Evolutionary conservation across 2,888 invertebrate genomes (phyloP), one percentile per base, ranked within the genome.

Genomic region (Spodoptera littoralis): DNA sequence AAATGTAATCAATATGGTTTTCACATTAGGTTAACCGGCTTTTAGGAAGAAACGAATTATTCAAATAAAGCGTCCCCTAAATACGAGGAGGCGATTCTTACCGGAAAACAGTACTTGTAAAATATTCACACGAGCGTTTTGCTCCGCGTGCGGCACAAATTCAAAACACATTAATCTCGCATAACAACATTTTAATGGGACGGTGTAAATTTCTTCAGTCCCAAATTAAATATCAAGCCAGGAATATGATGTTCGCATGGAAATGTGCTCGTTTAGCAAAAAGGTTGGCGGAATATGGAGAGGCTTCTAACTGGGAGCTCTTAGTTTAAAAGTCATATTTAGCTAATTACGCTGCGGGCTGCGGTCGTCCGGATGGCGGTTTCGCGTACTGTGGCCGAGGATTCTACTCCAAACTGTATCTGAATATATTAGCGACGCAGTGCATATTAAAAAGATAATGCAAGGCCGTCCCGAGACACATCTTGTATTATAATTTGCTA

Each of bases 311-410:
- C 82, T 64, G 79, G 82, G 82, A 81, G 86, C 87, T 89, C 88
- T 90, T 88, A 88, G 89, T 91, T 91, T 90, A 88, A 90, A 92
- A 91, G 91, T 91, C 88, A 90, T 92, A 92, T 92, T 91, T 90
- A 90, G 90, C 90, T 92, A 92, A 92, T 92, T 92, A 92, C 86
- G 83, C 80, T 84, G 86, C 83, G 88, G 85, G 80, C 79, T 81
- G 88, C 80, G 85, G 88, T 81, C 81, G 86, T 78, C 79, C 83
- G 80, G 78, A 77, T 73, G 82, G 82, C 81, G 83, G 86, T 81
- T 81, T 78, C 82, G 83, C 81, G 79, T 73, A 82, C 79, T 75
- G 81, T 73, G 80, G 73, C 77, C 76, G 79, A 82, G 83, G 79
- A 87, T 85, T 82, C 80, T 72, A 71, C 78, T 84, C 76, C 66